Evolutionary conservation across 2,113 vertebrate species (phyloP).

Genomic region (Cichladusa arquata): DNA sequence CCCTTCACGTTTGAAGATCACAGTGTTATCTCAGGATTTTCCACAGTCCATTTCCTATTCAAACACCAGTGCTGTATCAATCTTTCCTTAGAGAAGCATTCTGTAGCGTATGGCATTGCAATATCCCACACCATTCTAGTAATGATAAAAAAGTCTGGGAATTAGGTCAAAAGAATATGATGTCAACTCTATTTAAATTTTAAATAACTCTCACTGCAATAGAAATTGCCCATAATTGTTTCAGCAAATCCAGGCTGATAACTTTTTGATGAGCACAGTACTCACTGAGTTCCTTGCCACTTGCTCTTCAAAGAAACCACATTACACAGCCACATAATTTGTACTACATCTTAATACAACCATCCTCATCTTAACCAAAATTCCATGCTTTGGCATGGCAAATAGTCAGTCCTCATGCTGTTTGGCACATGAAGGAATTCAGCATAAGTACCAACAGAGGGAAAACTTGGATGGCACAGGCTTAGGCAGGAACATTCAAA

Average conservation of each 20-base stretch:
- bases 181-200: slow-evolving; percentile 19
- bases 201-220: not conserved
- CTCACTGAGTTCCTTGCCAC: not conserved
- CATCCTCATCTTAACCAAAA: not conserved
- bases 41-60: not conserved
- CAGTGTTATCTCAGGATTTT: not conserved
- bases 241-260: not conserved
- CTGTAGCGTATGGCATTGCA: not conserved
- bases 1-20: not conserved
- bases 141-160: slow-evolving; percentile 2
- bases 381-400: not conserved
- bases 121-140: not conserved
- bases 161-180: slow-evolving; percentile 29
- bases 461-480: not conserved
- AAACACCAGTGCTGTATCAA: slow-evolving; percentile 17
- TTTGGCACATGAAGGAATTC: not conserved
- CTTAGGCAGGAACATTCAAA: not conserved
- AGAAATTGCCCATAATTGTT: not conserved
- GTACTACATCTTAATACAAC: not conserved
- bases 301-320: not conserved
- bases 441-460: not conserved
- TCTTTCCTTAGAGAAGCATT: not conserved
- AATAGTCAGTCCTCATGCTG: not conserved
- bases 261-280: not conserved
- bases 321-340: not conserved